Evolutionary conservation across 2,797 vertebrate species (phyloP), one percentile per base, ranked within the genome.

Genomic region (Phoebastria nigripes): DNA sequence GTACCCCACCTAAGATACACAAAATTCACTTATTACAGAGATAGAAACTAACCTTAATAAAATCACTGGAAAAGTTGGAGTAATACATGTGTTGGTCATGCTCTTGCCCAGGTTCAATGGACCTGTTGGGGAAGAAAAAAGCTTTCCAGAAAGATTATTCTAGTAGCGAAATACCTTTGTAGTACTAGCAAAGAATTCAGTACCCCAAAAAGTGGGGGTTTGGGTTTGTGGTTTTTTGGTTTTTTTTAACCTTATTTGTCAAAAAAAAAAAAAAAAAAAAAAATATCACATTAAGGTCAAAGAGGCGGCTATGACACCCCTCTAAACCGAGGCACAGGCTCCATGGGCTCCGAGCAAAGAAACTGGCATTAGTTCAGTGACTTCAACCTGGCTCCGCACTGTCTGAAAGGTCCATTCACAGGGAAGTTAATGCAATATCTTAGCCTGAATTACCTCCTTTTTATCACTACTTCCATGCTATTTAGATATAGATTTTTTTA

Each of bases 401-500:
- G 95, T 94, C 95, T 96, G 95, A 73, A 88, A 94, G 85, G 89
- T 91, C 84, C 82, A 69, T 91, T 93, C 93, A 86, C 58, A 62
- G 84, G n/a, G 46, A 96, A 93, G 83, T 94, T 91, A 96, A 95
- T 95, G 83, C 82, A 96, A 6, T 39, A 58, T 83, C 93, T 95
- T 93, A 87, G 89, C 83, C 83, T 95, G 92, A 94, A 94, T 96
- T 93, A 74, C 93, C 87, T 92, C 84, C 78, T 93, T 96, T 96
- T 96, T 85, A 95, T 94, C 95, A 94, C 94, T 89, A 83, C 87
- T 90, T 96, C 72, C 49, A 33, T 71, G 59, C 94, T 96, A 93
- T 94, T 96, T 87, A 80, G 88, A 55, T 94, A 95, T 81, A 92
- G 95, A 93, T 96, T 91, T 96, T 95, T 95, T 95, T 93, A 89